Conservation (phyloP, 2,888 invertebrate species). For the Aelia acuminata region DNA sequence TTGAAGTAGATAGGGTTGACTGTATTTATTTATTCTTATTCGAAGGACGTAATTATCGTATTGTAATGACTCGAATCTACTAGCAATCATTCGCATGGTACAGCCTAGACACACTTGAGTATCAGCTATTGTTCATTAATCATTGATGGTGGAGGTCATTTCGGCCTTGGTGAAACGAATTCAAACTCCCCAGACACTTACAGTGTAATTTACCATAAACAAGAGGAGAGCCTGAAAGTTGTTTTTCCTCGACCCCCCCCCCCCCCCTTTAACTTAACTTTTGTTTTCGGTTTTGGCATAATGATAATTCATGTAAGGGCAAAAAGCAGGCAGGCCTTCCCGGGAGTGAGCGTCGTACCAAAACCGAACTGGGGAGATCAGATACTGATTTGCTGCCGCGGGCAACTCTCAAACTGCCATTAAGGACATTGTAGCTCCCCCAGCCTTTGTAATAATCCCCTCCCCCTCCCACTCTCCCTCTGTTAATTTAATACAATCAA, state of each 20-base stretch:
- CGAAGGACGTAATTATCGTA: background rate
- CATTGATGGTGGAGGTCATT: background rate
- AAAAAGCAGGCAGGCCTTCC: background rate
- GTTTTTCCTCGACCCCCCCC: background rate
- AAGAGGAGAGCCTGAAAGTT: background rate
- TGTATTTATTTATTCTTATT: background rate
- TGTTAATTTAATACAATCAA: slow-evolving; percentile 48
- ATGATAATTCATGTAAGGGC: background rate
- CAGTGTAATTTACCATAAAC: background rate
- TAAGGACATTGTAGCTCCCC: slow-evolving; percentile 39
- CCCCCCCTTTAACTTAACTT: background rate
- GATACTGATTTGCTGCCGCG: slow-evolving; percentile 54
- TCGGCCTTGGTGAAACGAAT: background rate
- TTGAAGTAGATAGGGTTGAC: no score
- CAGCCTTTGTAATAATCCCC: slow-evolving; percentile 29
- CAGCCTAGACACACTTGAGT: slow-evolving; percentile 3
- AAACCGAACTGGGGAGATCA: background rate
- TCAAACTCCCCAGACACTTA: background rate
- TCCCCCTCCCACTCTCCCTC: background rate
- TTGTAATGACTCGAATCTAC: no score
- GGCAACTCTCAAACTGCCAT: slow-evolving; percentile 54
- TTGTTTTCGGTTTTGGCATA: background rate
- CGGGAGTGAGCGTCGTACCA: background rate
- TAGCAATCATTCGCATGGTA: background rate
- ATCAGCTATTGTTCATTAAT: background rate